Conservation (phyloP, 2,888 invertebrate genomes). For the Aleiodes alternator region DNA sequence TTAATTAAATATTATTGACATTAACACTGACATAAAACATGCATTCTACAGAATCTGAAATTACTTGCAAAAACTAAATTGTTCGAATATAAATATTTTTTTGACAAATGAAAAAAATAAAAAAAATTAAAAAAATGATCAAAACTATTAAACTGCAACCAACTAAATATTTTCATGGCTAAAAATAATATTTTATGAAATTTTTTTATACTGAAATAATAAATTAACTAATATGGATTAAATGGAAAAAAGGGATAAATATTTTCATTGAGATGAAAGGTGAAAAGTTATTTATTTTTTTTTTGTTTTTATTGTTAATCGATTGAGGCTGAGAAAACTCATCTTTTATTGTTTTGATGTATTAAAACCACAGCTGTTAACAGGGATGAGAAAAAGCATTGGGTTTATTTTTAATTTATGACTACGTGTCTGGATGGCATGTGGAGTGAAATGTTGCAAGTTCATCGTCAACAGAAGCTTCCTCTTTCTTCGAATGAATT, state of each 20-base stretch:
- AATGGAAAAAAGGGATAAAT: not conserved
- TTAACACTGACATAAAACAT: conserved; percentile 6
- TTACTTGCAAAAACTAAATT: not conserved
- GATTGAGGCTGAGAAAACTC: conserved; percentile 3
- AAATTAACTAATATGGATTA: not conserved
- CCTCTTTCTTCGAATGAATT: conserved; percentile 24
- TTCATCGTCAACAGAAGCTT: conserved; percentile 45
- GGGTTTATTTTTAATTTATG: conserved; percentile 57
- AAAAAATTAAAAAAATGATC: not conserved
- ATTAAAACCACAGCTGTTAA: conserved; percentile 30
- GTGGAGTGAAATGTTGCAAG: conserved; percentile 49
- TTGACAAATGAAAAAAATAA: no score
- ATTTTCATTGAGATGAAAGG: conserved; percentile 14
- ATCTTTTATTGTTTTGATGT: not conserved
- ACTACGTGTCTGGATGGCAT: conserved; percentile 52
- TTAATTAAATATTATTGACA: not conserved
- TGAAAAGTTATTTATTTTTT: no score
- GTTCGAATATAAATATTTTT: not conserved
- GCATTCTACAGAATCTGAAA: conserved; percentile 14
- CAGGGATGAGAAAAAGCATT: conserved; percentile 13
- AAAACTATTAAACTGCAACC: conserved; percentile 49
- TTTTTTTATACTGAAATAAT: not conserved
- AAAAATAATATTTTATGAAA: not conserved
- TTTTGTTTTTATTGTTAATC: not conserved
- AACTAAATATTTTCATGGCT: conserved; percentile 17